Percentiles rank a stretch among this genome's conserved stretches.
These are phyloP conservation scores for Sisor rabdophorus DNA, from an alignment of 2,113 vertebrate species.

Conservation along the genomic window DNA sequence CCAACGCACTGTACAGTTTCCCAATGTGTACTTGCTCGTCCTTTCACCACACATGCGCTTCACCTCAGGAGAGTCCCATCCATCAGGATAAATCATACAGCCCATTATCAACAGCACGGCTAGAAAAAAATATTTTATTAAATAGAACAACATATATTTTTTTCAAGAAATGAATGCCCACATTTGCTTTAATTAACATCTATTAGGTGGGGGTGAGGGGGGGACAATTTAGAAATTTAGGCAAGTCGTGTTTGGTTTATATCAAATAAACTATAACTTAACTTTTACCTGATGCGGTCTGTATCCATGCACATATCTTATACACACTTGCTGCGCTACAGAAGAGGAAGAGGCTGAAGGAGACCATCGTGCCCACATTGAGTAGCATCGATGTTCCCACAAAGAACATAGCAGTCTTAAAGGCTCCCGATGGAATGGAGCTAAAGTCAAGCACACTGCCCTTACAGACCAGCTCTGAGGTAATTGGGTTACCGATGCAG, in stretches of 20 bases:
- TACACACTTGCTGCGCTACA: constrained; percentile 88
- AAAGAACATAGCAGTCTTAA: constrained; percentile 94
- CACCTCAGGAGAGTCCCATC: constrained; percentile 90
- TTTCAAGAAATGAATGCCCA: no score
- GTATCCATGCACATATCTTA: constrained; percentile 95
- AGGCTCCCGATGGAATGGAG: constrained; percentile 90
- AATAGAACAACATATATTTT: no score
- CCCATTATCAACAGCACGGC: constrained; percentile 85
- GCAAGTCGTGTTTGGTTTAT: no score
- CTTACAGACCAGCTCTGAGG: constrained; percentile 88
- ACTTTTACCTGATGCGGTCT: constrained; percentile 84
- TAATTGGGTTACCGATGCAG: constrained; percentile 92
- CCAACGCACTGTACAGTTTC: constrained; percentile 95
- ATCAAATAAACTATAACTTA: no score
- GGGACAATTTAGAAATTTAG: no score
- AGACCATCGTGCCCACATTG: constrained; percentile 84
- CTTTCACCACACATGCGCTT: constrained; percentile 85
- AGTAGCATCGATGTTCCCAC: constrained; percentile 86
- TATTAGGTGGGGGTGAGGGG: no score
- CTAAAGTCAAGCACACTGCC: constrained; percentile 85
- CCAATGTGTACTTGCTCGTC: constrained; percentile 87
- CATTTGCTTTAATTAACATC: no score
- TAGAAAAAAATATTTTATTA: constrained; percentile 46
- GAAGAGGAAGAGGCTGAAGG: constrained; percentile 91
- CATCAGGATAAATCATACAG: constrained; percentile 94